Base-by-base conservation (phyloP, 1,140 invertebrate species). In the Diprion similis region DNA sequence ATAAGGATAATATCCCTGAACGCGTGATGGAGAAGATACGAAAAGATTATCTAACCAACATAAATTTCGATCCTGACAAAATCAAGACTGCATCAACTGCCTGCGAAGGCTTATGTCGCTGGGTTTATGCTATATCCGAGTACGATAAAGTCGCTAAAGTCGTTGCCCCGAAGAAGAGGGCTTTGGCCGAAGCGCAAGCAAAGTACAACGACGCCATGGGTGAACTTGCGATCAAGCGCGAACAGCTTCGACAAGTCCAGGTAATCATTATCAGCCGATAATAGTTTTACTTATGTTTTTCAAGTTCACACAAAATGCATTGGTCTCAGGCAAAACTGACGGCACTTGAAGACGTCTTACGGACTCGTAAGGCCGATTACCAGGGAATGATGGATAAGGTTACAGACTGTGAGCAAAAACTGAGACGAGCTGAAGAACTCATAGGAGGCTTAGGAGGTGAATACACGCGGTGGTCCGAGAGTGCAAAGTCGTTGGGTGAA, bases 101-200 rank as follows among this genome's bases (percentile, higher is more conserved):
- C 3, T 93, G 92, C 72, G 94, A 95, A 85, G 94, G 89, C 78
- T 88, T 99, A 48, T 97, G 96, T 78, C 95, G 94, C 79, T 99
- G 97, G 97, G 94, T 98, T 1, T 92, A 95, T 75, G 95, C 95
- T 0, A 95, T 99, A 84, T 95, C 96, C 11, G 96, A 98, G 77
- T 99, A 98, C 82, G 97, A 98, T 84, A 92, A 94, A 79, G 96
- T 98, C 0, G 95, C 95, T 1, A 95, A 95, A 85, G 92, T 97
- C 19, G 93, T 98, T 18, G 93, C 93, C 0, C 96, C 96, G 0
- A 97, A 95, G 82, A 95, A 95, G 81, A 90, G 92, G 78, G 94
- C 94, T 8, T 81, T 98, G 15, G 92, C 92, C 0, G 91, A 92
- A 71, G 95, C 96, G 6, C 94, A 97, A 81, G 90, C 89, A 1